These are phyloP conservation scores for Dynastes hyllus DNA, from an alignment of 2,888 invertebrate species.

Conservation along the genomic window DNA sequence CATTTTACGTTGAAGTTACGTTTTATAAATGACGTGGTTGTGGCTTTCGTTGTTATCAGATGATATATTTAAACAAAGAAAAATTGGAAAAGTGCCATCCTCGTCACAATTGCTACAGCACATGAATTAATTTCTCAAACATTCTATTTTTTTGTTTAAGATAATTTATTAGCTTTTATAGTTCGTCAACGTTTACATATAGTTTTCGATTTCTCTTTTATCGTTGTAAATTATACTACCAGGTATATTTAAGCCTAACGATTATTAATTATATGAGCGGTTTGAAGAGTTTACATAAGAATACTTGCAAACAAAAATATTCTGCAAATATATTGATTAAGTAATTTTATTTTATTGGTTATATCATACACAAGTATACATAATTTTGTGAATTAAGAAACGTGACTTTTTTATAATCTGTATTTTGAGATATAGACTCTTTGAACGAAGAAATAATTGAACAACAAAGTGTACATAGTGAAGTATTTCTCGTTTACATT, in stretches of 20 bases:
- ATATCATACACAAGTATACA: slow-evolving; percentile 22
- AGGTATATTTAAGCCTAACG: slow-evolving; percentile 25
- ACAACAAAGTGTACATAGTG: slow-evolving; percentile 57
- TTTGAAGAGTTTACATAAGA: slow-evolving; percentile 9
- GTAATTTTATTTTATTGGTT: slow-evolving; percentile 23
- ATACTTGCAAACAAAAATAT: slow-evolving; percentile 18
- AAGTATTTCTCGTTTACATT: slow-evolving; percentile 56
- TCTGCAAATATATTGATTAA: neutral
- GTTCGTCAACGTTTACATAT: slow-evolving; percentile 7
- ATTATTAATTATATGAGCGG: slow-evolving; percentile 15
- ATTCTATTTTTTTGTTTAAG: slow-evolving; percentile 24
- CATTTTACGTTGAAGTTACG: slow-evolving; percentile 33
- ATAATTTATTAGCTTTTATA: slow-evolving; percentile 23
- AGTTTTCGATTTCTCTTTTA: slow-evolving; percentile 1
- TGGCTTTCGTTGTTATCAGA: slow-evolving; percentile 53
- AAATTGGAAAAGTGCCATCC: slow-evolving; percentile 53
- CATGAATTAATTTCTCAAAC: slow-evolving; percentile 3
- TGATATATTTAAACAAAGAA: slow-evolving; percentile 50
- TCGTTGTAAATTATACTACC: slow-evolving; percentile 15
- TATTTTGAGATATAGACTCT: slow-evolving; percentile 55
- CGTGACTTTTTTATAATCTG: slow-evolving; percentile 44
- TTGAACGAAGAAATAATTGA: slow-evolving; percentile 49
- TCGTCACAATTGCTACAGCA: slow-evolving; percentile 28
- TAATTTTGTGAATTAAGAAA: slow-evolving; percentile 32
- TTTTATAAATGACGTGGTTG: slow-evolving; percentile 53